Base-by-base conservation (phyloP, 1,140 invertebrate species). In the Pseudachorutes palmiensis region DNA sequence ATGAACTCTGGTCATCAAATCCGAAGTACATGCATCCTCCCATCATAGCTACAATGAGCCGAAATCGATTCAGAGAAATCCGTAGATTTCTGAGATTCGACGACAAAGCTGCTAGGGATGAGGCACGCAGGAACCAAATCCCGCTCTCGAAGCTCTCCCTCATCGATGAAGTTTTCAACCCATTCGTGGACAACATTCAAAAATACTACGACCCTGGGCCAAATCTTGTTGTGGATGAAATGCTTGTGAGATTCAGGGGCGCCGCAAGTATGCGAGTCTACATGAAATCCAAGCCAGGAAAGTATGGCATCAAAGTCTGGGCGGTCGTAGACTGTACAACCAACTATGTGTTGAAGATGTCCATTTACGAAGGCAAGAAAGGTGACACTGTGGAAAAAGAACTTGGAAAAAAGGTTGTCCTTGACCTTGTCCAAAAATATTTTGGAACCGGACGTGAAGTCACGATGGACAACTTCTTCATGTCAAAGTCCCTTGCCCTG, bases 241-340 rank as follows among this genome's bases (percentile, higher is more conserved):
- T 41, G 36, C 36, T 41, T 19, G 36, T 41, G 5, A 5, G 36
- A 19, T 64, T 48, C 29, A 24, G 22, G 1, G 62, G 62, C 12
- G 28, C n/a, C 22, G 33, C 31, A 9, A 31, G 24, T 14, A 48
- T 64, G 26, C 19, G 62, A 24, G 62, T 64, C 9, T 48, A 64
- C 29, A 64, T 64, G 62, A 64, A 48, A 30, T 49, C 33, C 14
- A 64, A 64, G 30, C 36, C 36, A 19, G 33, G 33, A 28, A 48
- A 30, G 41, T 77, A 76, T 69, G 76, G 75, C 2, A 65, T 78
- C 2, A 76, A 77, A 72, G 68, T 77, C 28, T 74, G 71, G 61
- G 69, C 74, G 12, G 19, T 76, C 22, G 61, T 65, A 5, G 75
- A 76, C 28, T 14, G 22, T 30, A 22, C 26, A 2, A 60, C 58